Base-by-base conservation (phyloP, 2,797 vertebrate species). In the Onychomys leucogaster region DNA sequence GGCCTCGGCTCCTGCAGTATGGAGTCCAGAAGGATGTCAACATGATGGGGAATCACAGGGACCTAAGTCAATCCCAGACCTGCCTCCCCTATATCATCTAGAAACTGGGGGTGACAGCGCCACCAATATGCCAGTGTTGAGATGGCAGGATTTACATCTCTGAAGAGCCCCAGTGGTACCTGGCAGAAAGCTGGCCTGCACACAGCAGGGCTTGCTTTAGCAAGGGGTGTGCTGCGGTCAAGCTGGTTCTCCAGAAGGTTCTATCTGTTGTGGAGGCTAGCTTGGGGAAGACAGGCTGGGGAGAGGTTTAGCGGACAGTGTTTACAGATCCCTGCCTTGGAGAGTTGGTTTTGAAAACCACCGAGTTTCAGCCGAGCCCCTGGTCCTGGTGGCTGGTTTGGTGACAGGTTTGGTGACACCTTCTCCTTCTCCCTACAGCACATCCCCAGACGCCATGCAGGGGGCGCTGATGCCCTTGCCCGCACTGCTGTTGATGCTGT, bases 401-500 rank as follows among this genome's bases (percentile, higher is more conserved):
- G 11, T 82, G 88, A 96, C 34, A 65, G 27, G 34, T 67, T 71
- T 34, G 37, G 11, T 82, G 88, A 96, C 34, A 65, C 32, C 37
- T 21, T 59, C 49, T 63, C 13, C 93, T 92, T 94, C 67, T 95
- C 89, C 49, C 63, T 52, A 75, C 95, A 98, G 97, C 85, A 67
- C 49, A 4, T 65, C 57, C 11, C 2, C 2, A 19, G 97, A 92
- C 89, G 52, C 96, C 97, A 98, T 98, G 97, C 41, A 25, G 94
- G 86, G 96, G 69, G 17, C 95, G 80, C 90, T 55, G 88, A 75
- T 14, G 49, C 65, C 90, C 25, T 81, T 90, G 90, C 63, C 89
- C 67, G 75, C 59, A 34, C 83, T 89, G 91, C 86, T 96, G 86
- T 25, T 94, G 11, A 97, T 98, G 98, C 81, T 98, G 97, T 16